These are phyloP conservation scores for Zosterops pallidus DNA, from an alignment of 2,113 vertebrate species.

Conservation along the genomic window DNA sequence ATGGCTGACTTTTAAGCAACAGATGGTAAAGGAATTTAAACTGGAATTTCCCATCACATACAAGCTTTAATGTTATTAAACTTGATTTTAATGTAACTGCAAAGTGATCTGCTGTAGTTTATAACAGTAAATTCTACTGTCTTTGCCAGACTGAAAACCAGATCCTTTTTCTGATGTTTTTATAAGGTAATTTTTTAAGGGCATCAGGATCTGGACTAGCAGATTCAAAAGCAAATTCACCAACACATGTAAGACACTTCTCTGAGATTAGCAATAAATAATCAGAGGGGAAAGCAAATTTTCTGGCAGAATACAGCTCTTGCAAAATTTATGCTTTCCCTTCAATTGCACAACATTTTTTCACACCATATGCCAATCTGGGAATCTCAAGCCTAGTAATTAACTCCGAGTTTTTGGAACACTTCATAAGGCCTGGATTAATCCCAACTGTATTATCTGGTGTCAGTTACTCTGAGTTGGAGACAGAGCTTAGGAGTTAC, in stretches of 20 bases:
- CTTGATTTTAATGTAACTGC: slow-evolving; percentile 17
- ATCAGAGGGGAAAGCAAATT: not conserved
- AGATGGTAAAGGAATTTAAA: slow-evolving; percentile 37
- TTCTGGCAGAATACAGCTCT: not conserved
- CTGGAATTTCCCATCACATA: not conserved
- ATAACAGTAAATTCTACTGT: not conserved
- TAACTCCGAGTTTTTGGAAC: slow-evolving; percentile 48
- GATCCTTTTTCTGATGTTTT: slow-evolving; percentile 2
- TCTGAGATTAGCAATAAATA: not conserved
- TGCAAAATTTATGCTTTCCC: slow-evolving; percentile 8
- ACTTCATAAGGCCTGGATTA: slow-evolving; percentile 17
- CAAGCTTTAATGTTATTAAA: slow-evolving; percentile 18
- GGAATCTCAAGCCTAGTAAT: slow-evolving; percentile 3
- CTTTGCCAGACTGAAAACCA: not conserved
- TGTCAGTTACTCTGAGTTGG: slow-evolving; percentile 16
- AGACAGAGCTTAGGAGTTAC: not conserved
- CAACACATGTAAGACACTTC: not conserved
- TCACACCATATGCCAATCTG: slow-evolving; percentile 27
- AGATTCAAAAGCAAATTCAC: not conserved
- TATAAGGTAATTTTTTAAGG: not conserved
- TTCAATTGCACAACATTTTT: slow-evolving; percentile 14
- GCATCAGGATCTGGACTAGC: not conserved
- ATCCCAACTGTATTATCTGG: slow-evolving; percentile 49
- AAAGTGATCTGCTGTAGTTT: slow-evolving; percentile 16
- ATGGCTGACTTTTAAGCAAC: not conserved